These are phyloP conservation scores for Prochilodus magdalenae DNA, from an alignment of 2,113 vertebrate genomes.

Conservation along the genomic window DNA sequence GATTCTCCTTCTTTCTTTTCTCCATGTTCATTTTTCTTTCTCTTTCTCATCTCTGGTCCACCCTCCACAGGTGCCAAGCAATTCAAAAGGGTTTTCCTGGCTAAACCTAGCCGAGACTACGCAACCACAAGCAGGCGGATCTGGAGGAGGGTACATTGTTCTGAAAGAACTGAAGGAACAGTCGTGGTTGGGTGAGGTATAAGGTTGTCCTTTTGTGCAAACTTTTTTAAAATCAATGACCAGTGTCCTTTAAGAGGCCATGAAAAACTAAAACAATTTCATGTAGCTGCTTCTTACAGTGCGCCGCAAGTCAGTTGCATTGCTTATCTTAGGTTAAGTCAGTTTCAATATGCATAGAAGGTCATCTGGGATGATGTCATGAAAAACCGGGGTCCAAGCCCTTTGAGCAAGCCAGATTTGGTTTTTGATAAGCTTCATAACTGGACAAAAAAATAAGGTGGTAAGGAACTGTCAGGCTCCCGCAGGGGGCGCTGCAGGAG, in stretches of 20 bases:
- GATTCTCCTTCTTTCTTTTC: not conserved
- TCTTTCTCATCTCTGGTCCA: slow-evolving; percentile 33
- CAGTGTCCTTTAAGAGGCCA: slow-evolving; percentile 17
- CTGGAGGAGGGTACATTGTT: slow-evolving; percentile 46
- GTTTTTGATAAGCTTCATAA: no score
- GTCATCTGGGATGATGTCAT: not conserved
- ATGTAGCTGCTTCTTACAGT: slow-evolving; percentile 1
- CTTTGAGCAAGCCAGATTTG: no score
- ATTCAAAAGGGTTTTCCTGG: slow-evolving; percentile 65
- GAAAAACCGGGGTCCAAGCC: no score
- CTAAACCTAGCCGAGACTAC: slow-evolving; percentile 60
- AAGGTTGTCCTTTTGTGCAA: slow-evolving; percentile 20
- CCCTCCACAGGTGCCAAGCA: slow-evolving; percentile 72
- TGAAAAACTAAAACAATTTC: slow-evolving; percentile 30
- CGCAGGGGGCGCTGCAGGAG: no score
- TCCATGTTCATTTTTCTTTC: slow-evolving; percentile 5
- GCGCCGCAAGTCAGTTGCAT: not conserved
- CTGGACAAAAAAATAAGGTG: no score
- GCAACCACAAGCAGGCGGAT: slow-evolving; percentile 36
- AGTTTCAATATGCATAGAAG: not conserved
- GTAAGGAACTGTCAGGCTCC: no score
- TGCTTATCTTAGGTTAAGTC: not conserved
- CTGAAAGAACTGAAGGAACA: slow-evolving; percentile 58
- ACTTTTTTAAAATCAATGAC: slow-evolving; percentile 8
- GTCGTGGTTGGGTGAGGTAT: slow-evolving; percentile 68